Conservation (phyloP, 2,888 invertebrate species). For the Hydrotaea diabolus region DNA sequence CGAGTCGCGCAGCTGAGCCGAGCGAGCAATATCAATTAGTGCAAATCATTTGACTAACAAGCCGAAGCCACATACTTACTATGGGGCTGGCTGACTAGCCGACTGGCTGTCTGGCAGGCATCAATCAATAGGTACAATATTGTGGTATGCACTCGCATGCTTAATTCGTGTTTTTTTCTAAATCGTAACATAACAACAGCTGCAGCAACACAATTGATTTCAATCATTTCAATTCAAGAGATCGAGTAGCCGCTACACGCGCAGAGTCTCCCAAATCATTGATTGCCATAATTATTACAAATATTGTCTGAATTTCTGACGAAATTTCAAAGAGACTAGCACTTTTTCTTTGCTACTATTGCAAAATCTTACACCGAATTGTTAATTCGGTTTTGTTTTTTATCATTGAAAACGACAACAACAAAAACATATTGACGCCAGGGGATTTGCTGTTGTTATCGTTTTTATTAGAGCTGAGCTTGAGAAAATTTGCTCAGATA, state of each 20-base stretch:
- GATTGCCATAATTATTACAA: neutral
- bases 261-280: neutral
- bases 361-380: neutral
- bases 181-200: neutral
- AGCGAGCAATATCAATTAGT: constrained; percentile 28
- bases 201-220: neutral
- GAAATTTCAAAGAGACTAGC: neutral
- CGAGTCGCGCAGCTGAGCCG: neutral
- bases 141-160: neutral
- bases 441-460: constrained; percentile 18
- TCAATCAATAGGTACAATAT: neutral
- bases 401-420: no score
- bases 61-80: neutral
- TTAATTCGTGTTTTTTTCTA: neutral
- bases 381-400: no score
- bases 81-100: no score
- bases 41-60: constrained; percentile 40
- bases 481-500: constrained; percentile 46
- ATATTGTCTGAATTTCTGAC: neutral
- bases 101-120: neutral
- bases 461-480: neutral
- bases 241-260: neutral
- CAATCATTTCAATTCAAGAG: neutral
- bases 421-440: neutral
- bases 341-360: neutral